phyloP scores from a whole-genome alignment of 1,140 invertebrate species.

The Micrasema minimum region DNA sequence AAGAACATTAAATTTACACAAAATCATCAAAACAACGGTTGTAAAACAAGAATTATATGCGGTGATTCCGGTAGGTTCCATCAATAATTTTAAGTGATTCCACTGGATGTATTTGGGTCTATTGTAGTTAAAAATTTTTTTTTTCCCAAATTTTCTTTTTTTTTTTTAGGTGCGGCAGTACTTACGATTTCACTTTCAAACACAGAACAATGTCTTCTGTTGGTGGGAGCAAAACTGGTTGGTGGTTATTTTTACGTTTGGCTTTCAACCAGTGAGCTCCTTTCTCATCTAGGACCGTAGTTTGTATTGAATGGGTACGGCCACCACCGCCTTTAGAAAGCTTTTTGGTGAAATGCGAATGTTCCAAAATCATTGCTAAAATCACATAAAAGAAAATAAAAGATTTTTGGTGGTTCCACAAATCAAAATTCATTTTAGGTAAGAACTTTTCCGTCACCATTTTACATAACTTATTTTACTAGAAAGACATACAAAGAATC shows the following conservation, averaged over 20 bases:
- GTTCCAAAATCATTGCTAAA: constrained; percentile 46
- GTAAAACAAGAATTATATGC: neutral
- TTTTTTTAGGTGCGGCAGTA: too few relatives aligned
- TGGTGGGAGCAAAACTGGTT: constrained; percentile 39
- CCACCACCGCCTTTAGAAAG: constrained; percentile 25
- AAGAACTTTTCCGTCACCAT: neutral
- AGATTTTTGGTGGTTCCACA: neutral
- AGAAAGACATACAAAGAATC: neutral
- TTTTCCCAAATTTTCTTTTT: too few relatives aligned
- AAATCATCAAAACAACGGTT: neutral
- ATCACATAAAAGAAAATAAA: constrained; percentile 21
- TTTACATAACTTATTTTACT: neutral
- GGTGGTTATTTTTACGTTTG: constrained; percentile 11
- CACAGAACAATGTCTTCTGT: constrained; percentile 40
- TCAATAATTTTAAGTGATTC: too few relatives aligned
- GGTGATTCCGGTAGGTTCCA: too few relatives aligned
- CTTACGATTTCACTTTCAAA: constrained; percentile 41
- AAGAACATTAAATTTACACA: too few relatives aligned
- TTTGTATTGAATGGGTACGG: constrained; percentile 21
- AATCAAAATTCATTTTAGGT: neutral
- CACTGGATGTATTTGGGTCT: too few relatives aligned
- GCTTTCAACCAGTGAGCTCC: constrained; percentile 38
- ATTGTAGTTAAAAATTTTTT: too few relatives aligned
- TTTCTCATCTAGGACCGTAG: constrained; percentile 30
- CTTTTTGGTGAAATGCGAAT: constrained; percentile 47